A percentile compares a stretch with the other conserved stretches of the same genome.
Conservation (phyloP, 2,113 vertebrate genomes). For the Cottus gobio region DNA sequence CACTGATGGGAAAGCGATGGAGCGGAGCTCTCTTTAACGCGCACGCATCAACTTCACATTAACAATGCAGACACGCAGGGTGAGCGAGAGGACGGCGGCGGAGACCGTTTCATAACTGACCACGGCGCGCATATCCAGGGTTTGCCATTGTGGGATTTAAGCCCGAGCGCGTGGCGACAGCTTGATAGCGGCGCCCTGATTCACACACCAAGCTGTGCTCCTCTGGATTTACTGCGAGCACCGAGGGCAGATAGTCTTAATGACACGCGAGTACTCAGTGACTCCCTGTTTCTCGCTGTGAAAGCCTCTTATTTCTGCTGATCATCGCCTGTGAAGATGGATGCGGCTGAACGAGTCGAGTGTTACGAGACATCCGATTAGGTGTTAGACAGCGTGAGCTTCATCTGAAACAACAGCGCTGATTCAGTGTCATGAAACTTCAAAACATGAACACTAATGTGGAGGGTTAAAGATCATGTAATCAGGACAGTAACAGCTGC, state of each 20-base stretch:
- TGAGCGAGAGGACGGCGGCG: constrained; percentile 56
- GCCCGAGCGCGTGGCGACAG: constrained; percentile 60
- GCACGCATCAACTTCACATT: constrained; percentile 33
- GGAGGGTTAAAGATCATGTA: neutral
- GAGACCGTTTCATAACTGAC: constrained; percentile 43
- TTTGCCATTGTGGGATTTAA: constrained; percentile 68
- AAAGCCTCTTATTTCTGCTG: constrained; percentile 61
- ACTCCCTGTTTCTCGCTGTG: constrained; percentile 31
- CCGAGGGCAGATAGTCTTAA: constrained; percentile 58
- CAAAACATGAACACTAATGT: neutral
- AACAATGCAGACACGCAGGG: constrained; percentile 53
- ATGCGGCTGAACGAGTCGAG: neutral
- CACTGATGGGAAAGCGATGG: constrained; percentile 10
- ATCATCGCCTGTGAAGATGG: constrained; percentile 22
- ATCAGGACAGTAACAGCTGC: constrained; percentile 18
- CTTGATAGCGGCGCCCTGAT: constrained; percentile 63
- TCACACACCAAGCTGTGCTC: constrained; percentile 58
- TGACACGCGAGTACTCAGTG: constrained; percentile 37
- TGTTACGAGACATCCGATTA: constrained; percentile 12
- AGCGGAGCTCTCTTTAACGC: constrained; percentile 31
- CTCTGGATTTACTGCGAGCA: constrained; percentile 54
- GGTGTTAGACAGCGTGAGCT: neutral
- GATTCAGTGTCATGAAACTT: neutral
- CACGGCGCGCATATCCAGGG: constrained; percentile 32
- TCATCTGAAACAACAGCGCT: neutral